phyloP scores from a whole-genome alignment of 1,140 invertebrate genomes.

The Magallana gigas region DNA sequence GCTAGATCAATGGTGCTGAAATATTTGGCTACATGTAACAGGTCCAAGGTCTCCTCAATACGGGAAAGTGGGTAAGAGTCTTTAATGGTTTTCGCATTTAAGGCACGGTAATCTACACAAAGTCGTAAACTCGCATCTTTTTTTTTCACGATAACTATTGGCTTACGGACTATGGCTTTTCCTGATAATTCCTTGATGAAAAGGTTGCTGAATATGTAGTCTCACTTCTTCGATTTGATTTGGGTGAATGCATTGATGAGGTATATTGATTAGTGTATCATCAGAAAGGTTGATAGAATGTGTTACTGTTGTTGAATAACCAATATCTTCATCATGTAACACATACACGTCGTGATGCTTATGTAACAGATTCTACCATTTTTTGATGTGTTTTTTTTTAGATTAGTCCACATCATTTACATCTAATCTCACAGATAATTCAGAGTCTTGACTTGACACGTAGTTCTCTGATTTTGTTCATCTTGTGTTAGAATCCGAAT shows the following conservation, averaged over 20 bases:
- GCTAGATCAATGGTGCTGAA: constrained; percentile 71
- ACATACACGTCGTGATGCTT: constrained; percentile 46
- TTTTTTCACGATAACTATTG: constrained; percentile 53
- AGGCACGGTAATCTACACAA: constrained; percentile 55
- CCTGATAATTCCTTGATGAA: neutral
- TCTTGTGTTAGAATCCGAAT: no score
- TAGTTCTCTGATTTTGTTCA: no score
- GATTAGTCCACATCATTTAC: no score
- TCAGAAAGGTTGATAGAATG: constrained; percentile 42
- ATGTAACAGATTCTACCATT: no score
- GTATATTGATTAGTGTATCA: constrained; percentile 42
- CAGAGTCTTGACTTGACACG: no score
- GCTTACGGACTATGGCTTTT: constrained; percentile 7
- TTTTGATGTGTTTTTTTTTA: no score
- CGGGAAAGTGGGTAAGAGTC: constrained; percentile 80
- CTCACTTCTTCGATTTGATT: constrained; percentile 49
- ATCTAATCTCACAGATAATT: no score
- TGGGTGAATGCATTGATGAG: constrained; percentile 38
- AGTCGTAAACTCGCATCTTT: constrained; percentile 58
- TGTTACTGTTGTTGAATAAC: constrained; percentile 36
- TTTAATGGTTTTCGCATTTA: constrained; percentile 54
- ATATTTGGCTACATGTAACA: constrained; percentile 72
- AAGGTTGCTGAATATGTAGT: constrained; percentile 26
- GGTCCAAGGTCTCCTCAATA: constrained; percentile 31
- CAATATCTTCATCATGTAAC: constrained; percentile 51